Evolutionary conservation across 1,140 invertebrate genomes (phyloP), one percentile per base, ranked within the genome.

Genomic region (Drosophila ercepeae): DNA sequence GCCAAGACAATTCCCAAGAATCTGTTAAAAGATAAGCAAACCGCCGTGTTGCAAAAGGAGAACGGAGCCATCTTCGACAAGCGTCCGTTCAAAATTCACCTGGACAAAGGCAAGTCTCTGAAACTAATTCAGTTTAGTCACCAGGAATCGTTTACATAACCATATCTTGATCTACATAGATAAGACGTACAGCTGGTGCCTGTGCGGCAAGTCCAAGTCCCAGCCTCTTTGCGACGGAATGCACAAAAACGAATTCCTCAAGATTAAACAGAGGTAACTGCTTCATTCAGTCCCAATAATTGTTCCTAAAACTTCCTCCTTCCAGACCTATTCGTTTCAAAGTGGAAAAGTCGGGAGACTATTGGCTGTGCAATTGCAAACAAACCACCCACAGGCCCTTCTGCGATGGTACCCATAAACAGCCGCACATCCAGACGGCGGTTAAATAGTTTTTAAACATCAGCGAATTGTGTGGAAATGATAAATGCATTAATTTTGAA

Each of bases 321-420:
- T 8, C 2, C 34, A 95, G 94, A 53, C 98, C 98, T 0, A 92
- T 99, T 9, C 92, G 92, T 58, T 99, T 99, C 78, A 92, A 93
- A 75, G 97, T 99, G 1, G 94, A 95, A 45, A 95, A 98, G 92
- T 96, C 95, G 0, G 98, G 98, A 91, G 96, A 98, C 11, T 99
- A 99, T 90, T 99, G 97, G 97, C 92, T 99, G 3, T 99, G 99
- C 91, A 99, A 99, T 90, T 99, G 99, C 91, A 99, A 99, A 91
- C 98, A 99, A 91, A 98, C 98, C 2, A 93, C 94, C 41, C 96
- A 98, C 81, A 93, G 97, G 78, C 99, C 99, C 6, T 99, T 99
- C 91, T 99, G 99, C 93, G 99, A 99, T 93, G 98, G 98, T 18
- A 96, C 97, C 19, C 98, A 99, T 91, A 96, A 96, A 91, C 92